phyloP scores from a whole-genome alignment of 2,113 vertebrate species.

The Antechinus stuartii region DNA sequence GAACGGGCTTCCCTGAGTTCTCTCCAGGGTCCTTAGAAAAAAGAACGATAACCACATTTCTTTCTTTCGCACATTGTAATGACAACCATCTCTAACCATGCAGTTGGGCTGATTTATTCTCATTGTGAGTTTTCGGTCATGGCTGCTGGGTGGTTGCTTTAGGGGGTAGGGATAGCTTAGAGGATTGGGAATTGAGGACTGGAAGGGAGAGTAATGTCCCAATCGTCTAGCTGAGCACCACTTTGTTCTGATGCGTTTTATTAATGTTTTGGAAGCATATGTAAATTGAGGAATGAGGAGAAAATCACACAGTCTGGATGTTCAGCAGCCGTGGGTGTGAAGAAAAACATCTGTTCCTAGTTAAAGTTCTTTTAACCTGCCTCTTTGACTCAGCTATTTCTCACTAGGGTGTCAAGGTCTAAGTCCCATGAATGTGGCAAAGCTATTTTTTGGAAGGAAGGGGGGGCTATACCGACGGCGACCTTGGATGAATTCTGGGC shows the following conservation, averaged over 20 bases:
- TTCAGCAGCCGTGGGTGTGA: slow-evolving; percentile 80
- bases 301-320: slow-evolving; percentile 77
- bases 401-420: slow-evolving; percentile 77
- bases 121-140: slow-evolving; percentile 69
- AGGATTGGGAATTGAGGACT: slow-evolving; percentile 63
- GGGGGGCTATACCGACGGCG: slow-evolving; percentile 72
- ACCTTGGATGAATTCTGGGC: slow-evolving; percentile 74
- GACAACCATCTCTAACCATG: slow-evolving; percentile 74
- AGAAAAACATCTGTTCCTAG: slow-evolving; percentile 84
- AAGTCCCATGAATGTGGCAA: slow-evolving; percentile 75
- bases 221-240: slow-evolving; percentile 59
- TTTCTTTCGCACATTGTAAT: slow-evolving; percentile 78
- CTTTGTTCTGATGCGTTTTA: slow-evolving; percentile 79
- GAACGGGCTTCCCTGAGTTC: slow-evolving; percentile 70
- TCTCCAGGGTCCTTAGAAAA: slow-evolving; percentile 72
- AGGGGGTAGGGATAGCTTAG: slow-evolving; percentile 58
- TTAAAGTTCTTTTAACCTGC: slow-evolving; percentile 79
- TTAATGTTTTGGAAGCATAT: slow-evolving; percentile 78
- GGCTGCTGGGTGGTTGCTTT: slow-evolving; percentile 70
- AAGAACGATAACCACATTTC: slow-evolving; percentile 76
- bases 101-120: slow-evolving; percentile 74
- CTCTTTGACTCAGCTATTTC: slow-evolving; percentile 75
- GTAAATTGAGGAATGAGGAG: slow-evolving; percentile 76
- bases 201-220: slow-evolving; percentile 64
- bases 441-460: slow-evolving; percentile 69